These are phyloP conservation scores for Erpetoichthys calabaricus DNA, from an alignment of 2,797 vertebrate genomes.

Conservation along the genomic window DNA sequence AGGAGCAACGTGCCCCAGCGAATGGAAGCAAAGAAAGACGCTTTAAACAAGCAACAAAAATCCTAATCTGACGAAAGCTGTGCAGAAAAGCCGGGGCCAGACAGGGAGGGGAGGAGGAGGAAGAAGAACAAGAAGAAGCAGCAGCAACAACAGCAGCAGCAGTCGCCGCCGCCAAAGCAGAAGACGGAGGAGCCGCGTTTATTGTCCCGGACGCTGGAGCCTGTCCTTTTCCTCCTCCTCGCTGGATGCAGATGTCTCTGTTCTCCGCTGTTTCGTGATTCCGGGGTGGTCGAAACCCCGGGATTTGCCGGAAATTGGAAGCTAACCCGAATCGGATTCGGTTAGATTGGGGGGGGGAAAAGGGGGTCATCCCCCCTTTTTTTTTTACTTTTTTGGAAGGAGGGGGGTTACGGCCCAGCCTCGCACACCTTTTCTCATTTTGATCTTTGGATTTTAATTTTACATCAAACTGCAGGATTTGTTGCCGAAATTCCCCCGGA, in stretches of 20 bases:
- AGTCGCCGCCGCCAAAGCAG: constrained; percentile 14
- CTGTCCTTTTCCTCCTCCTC: constrained; percentile 24
- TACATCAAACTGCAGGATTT: constrained; percentile 68
- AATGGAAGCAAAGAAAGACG: no score
- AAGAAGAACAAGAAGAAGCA: neutral
- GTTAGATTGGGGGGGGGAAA: constrained; percentile 16
- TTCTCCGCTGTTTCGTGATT: constrained; percentile 51
- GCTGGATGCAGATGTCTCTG: constrained; percentile 14
- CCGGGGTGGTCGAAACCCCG: constrained; percentile 33
- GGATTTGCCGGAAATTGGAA: constrained; percentile 20
- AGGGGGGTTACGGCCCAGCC: constrained; percentile 22
- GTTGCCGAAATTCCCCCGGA: constrained; percentile 78
- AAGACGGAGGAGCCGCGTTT: constrained; percentile 24
- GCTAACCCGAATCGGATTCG: constrained; percentile 12
- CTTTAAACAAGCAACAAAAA: no score
- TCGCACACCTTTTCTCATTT: constrained; percentile 4
- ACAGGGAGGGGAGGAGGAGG: no score
- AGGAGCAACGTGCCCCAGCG: no score
- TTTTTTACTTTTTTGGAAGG: constrained; percentile 17
- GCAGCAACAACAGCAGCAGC: neutral
- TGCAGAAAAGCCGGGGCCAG: no score
- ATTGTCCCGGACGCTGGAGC: constrained; percentile 31
- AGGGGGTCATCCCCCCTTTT: constrained; percentile 27
- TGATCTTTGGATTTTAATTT: constrained; percentile 18
- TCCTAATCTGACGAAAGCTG: no score